Percentiles rank a stretch among this genome's conserved stretches.
phyloP scores from a whole-genome alignment of 2,113 vertebrate genomes.

The Lontra canadensis region DNA sequence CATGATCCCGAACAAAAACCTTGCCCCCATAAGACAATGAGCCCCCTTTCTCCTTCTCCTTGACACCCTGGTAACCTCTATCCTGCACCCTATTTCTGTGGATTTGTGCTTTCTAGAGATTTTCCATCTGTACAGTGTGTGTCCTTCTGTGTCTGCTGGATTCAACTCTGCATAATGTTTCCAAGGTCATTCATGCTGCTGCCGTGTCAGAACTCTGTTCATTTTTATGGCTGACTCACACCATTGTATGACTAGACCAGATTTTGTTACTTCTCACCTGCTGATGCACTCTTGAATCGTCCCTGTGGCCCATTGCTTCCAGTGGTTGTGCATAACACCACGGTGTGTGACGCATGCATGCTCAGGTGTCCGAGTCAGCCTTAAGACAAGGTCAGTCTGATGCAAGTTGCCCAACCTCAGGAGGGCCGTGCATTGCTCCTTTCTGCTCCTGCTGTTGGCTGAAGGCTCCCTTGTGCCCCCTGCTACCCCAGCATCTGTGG shows the following conservation, averaged over 20 bases:
- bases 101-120: neutral
- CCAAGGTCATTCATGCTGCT: neutral
- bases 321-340: accelerated
- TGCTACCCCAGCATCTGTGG: neutral
- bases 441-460: neutral
- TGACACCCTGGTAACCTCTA: neutral
- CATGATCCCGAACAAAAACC: neutral
- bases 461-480: neutral
- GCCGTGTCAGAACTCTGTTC: neutral
- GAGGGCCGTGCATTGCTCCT: neutral
- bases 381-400: neutral
- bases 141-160: neutral
- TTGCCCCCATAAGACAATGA: no score
- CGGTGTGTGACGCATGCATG: no score
- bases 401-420: neutral
- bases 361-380: accelerated
- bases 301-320: neutral
- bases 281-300: neutral
- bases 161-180: neutral
- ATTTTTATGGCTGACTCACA: neutral
- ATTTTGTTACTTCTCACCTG: neutral
- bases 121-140: neutral
- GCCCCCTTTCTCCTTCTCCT: neutral
- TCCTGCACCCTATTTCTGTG: neutral
- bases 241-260: no score